phyloP scores from a whole-genome alignment of 2,888 invertebrate species.

The Hirtodrosophila trivittata region DNA sequence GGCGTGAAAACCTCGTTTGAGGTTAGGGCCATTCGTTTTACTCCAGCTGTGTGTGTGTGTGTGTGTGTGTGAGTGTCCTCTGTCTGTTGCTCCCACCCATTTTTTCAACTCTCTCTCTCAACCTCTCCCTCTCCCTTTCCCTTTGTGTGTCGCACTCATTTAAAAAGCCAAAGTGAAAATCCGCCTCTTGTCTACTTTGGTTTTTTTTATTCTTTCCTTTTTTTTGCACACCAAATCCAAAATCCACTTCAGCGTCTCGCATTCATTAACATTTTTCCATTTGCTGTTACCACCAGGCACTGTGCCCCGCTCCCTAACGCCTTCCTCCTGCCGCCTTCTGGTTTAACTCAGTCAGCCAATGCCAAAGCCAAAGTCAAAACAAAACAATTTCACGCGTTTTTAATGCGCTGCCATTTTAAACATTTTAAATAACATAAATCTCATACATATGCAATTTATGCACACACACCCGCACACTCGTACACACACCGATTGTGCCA shows the following conservation, averaged over 20 bases:
- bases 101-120: background rate
- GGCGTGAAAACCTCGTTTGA: constrained; percentile 79
- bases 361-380: constrained; percentile 36
- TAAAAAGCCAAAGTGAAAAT: constrained; percentile 76
- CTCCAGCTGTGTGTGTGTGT: constrained; percentile 1
- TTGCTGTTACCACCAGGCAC: constrained; percentile 26
- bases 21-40: constrained; percentile 53
- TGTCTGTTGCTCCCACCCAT: background rate
- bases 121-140: background rate
- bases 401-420: constrained; percentile 69
- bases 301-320: too few relatives aligned
- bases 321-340: background rate
- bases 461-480: constrained; percentile 34
- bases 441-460: constrained; percentile 78
- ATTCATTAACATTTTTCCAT: constrained; percentile 78
- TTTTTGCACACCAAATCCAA: constrained; percentile 34
- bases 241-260: constrained; percentile 64
- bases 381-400: constrained; percentile 75
- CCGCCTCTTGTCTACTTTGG: constrained; percentile 47
- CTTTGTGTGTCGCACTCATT: constrained; percentile 56
- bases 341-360: constrained; percentile 3
- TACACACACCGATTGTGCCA: constrained; percentile 50
- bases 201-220: background rate
- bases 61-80: constrained; percentile 9
- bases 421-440: constrained; percentile 74